Evolutionary conservation across 92 coral and sea anemone species (phyloP), one percentile per base, ranked within the genome.

Genomic region (Palythoa grandiflora): DNA sequence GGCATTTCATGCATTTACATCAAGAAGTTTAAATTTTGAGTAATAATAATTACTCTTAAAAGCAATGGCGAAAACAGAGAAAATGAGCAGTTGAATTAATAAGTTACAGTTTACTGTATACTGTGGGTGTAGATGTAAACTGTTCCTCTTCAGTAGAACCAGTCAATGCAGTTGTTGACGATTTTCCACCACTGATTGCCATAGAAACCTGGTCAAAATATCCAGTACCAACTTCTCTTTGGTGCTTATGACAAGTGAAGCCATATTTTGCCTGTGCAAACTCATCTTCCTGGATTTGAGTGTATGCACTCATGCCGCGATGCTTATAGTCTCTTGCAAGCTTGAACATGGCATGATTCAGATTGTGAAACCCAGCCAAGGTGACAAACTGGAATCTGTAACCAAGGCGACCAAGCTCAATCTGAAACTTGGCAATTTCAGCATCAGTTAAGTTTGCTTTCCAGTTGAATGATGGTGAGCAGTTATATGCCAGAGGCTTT

Each of bases 391-490:
- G 99, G 88, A 93, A 96, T 83, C 96, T 89, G 93, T 95, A 96
- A 21, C 99, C 99, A 84, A 96, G 88, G 54, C 88, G 92, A 60
- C 99, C 99, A 21, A 96, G 96, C 85, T 91, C 99, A 75, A 86
- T 95, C 90, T 96, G 99, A 89, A 96, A 96, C 55, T 91, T 89
- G 35, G 95, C 98, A 51, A 96, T 96, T 80, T 96, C 97, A 28
- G 68, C 91, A 90, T 96, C 99, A 52, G 90, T 87, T 38, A 96
- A 98, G 89, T 96, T 96, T 35, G 99, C 99, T 75, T 92, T 96
- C 99, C 99, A 96, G 98, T 96, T 96, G 87, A 96, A 96, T 1
- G 99, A 96, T 17, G 99, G 99, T 35, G 99, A 96, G 83, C 99
- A 96, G 93, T 96, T 96, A 88, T 96, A 96, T n/a, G 99, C 99